A percentile compares a stretch with the other conserved stretches of the same genome.
Evolutionary conservation across 2,888 invertebrate species (phyloP).

Genomic region (Drosophila infuscata): DNA sequence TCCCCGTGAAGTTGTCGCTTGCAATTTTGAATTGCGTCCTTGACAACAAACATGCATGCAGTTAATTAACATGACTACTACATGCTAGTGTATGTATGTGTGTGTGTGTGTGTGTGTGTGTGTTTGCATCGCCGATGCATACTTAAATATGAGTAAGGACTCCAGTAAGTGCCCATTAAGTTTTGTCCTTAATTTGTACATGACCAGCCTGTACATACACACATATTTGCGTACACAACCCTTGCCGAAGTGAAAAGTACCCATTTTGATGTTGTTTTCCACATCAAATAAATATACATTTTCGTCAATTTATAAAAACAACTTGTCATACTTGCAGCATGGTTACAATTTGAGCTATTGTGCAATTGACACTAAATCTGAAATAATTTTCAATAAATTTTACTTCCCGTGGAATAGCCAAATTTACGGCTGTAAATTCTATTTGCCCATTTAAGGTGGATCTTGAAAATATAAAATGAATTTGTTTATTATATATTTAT

Average conservation of each 20-base stretch:
- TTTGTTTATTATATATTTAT: slow-evolving; percentile 35
- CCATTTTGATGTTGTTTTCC: background rate
- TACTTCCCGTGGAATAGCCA: background rate
- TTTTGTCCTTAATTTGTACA: slow-evolving; percentile 56
- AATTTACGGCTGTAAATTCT: slow-evolving; percentile 3
- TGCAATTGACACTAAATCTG: background rate
- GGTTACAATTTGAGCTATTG: slow-evolving; percentile 9
- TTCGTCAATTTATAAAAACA: background rate
- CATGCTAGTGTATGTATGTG: background rate
- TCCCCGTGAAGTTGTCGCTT: slow-evolving; percentile 13
- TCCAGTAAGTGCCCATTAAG: slow-evolving; percentile 74
- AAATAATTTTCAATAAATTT: slow-evolving; percentile 14
- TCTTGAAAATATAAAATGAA: slow-evolving; percentile 11
- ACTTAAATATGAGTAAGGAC: slow-evolving; percentile 71
- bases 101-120: slow-evolving; percentile 41
- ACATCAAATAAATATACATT: slow-evolving; percentile 12
- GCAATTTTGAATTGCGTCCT: slow-evolving; percentile 61
- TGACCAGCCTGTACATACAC: background rate
- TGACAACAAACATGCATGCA: slow-evolving; percentile 21
- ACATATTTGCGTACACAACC: background rate
- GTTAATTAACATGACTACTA: background rate
- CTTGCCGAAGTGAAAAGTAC: too few species aligned
- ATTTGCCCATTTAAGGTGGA: background rate
- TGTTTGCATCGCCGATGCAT: slow-evolving; percentile 38
- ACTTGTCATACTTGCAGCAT: background rate